phyloP scores from a whole-genome alignment of 2,888 invertebrate genomes.

The Acanthococcus lagerstroemiae region DNA sequence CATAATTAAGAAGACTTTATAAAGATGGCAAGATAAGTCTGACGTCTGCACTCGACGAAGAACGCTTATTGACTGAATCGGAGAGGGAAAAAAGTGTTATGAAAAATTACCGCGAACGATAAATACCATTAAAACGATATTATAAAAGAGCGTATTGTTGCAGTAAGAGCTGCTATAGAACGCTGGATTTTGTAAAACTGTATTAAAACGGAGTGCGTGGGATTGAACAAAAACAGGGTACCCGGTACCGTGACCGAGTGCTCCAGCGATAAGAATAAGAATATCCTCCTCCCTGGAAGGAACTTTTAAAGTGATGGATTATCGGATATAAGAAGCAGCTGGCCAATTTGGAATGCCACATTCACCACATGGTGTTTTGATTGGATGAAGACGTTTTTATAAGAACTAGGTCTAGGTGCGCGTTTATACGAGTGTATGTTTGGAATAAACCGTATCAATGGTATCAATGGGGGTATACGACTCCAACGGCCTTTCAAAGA shows the following conservation, averaged over 20 bases:
- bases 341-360: conserved; percentile 25
- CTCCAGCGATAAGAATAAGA: neutral
- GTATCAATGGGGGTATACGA: too few species aligned
- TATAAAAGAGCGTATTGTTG: conserved; percentile 14
- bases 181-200: neutral
- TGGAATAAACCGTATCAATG: neutral
- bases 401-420: conserved; percentile 3
- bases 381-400: conserved; percentile 25
- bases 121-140: conserved; percentile 18
- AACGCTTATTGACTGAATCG: too few species aligned
- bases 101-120: conserved; percentile 18
- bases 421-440: conserved; percentile 1
- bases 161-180: too few species aligned
- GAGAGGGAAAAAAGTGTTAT: too few species aligned
- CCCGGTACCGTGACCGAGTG: neutral
- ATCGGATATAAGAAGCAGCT: conserved; percentile 21
- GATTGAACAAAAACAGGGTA: conserved; percentile 1
- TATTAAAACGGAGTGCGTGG: neutral
- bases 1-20: too few species aligned
- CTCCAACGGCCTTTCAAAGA: too few species aligned
- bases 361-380: conserved; percentile 24
- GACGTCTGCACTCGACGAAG: too few species aligned
- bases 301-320: conserved; percentile 16
- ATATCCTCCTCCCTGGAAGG: neutral
- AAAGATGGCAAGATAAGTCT: too few species aligned